Conservation (phyloP, 1,140 invertebrate genomes). For the Archivesica marissinica region DNA sequence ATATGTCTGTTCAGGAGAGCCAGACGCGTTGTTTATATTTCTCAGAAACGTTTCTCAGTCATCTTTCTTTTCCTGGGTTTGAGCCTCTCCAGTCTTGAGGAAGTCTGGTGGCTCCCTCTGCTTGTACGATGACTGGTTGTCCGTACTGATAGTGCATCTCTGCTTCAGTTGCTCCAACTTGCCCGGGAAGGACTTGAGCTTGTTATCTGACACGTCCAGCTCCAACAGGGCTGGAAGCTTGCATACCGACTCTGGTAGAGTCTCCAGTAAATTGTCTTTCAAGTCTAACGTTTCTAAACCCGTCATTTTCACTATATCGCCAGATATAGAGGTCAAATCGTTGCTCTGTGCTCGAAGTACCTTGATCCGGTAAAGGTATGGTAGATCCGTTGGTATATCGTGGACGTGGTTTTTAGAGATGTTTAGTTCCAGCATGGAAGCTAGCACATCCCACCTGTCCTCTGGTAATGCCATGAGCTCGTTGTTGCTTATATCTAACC, state of each 20-base stretch:
- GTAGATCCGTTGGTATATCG: slow-evolving; percentile 74
- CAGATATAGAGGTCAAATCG: slow-evolving; percentile 74
- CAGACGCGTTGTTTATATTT: too few species aligned
- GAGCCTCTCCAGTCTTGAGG: slow-evolving; percentile 63
- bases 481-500: slow-evolving; percentile 78
- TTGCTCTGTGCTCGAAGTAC: slow-evolving; percentile 72
- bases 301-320: slow-evolving; percentile 77
- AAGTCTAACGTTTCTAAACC: slow-evolving; percentile 75
- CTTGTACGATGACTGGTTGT: slow-evolving; percentile 73
- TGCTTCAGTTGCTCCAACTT: slow-evolving; percentile 75
- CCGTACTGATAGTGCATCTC: slow-evolving; percentile 67
- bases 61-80: slow-evolving; percentile 64
- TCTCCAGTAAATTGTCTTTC: slow-evolving; percentile 78
- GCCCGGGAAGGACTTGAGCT: slow-evolving; percentile 75
- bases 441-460: slow-evolving; percentile 74
- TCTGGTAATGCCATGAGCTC: slow-evolving; percentile 74
- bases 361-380: slow-evolving; percentile 78
- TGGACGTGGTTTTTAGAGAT: slow-evolving; percentile 78
- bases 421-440: slow-evolving; percentile 73
- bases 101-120: slow-evolving; percentile 69
- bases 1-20: too few species aligned
- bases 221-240: slow-evolving; percentile 76
- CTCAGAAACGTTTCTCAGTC: background rate
- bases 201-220: slow-evolving; percentile 81
- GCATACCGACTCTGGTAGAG: slow-evolving; percentile 79